A percentile compares a stretch with the other conserved stretches of the same genome.
Conservation (phyloP, 2,113 vertebrate species). For the Gasterosteus nipponicus region DNA sequence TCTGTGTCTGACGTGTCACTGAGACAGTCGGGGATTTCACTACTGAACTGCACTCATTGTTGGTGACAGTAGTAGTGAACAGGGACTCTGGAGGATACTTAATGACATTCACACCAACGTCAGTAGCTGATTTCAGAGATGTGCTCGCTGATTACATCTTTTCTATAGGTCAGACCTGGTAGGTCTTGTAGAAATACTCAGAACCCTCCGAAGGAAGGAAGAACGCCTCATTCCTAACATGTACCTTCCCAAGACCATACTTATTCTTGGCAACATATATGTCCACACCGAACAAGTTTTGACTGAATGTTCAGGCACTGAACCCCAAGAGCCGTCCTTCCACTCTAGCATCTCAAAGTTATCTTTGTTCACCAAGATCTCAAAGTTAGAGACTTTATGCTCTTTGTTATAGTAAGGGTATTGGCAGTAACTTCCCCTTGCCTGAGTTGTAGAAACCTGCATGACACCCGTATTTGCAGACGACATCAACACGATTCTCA, state of each 20-base stretch:
- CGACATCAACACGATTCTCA: not conserved
- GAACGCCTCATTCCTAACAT: not conserved
- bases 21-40: not conserved
- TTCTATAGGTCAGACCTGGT: constrained; percentile 22
- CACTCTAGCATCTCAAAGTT: constrained; percentile 23
- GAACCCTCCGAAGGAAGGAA: not conserved
- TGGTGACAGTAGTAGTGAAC: not conserved
- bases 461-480: not conserved
- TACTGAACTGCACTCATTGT: not conserved
- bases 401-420: not conserved
- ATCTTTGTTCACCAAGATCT: constrained; percentile 21
- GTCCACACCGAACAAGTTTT: not conserved
- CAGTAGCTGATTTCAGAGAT: constrained; percentile 3
- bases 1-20: not conserved
- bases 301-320: not conserved
- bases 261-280: constrained; percentile 10
- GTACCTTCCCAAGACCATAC: constrained; percentile 30
- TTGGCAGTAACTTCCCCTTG: not conserved
- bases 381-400: not conserved
- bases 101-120: not conserved
- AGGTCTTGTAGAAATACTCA: not conserved
- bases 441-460: constrained; percentile 14
- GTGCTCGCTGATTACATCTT: constrained; percentile 5
- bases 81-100: not conserved
- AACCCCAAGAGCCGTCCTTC: not conserved